Evolutionary conservation across 2,888 invertebrate species (phyloP), one percentile per base, ranked within the genome.

Genomic region (Proisotoma minuta): DNA sequence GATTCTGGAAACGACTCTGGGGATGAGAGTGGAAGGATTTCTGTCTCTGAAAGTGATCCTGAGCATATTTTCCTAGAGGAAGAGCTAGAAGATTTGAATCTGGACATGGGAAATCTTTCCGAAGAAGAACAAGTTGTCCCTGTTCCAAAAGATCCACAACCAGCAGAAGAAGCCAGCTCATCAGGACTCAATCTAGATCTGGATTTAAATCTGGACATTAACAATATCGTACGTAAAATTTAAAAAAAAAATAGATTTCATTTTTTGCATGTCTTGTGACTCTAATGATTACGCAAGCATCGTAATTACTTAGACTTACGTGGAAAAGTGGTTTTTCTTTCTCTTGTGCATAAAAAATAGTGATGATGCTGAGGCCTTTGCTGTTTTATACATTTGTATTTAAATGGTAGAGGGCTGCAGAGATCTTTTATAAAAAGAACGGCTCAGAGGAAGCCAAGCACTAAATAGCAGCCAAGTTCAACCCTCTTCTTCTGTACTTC

Each of bases 1-100:
- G 60, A 60, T 43, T 12, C 43, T 5, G 43, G 43, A 18, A 34
- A 8, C 29, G 56, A 61, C 28, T 57, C 56, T 1, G 50, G 50
- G 10, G 57, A 57, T 50, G 50, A 49, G 1, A 34, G 47, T 12
- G 59, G 39, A 20, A 39, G 57, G 5, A n/a, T 26, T 26, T 43
- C 54, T 12, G 40, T 22, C 3, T 39, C 47, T 12, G 57, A 57
- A 26, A 43, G 43, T 3, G 53, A 54, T 18, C 26, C 50, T 26
- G 39, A 39, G 15, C 12, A 23, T 12, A 20, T 12, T 20, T 3
- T 49, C 4, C 3, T 20, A 3, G 22, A 22, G 22, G 22, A 22
- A 3, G 24, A 5, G 15, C 15, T 52, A 2, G 28, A 10, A 12
- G 18, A 28, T 15, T 20, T 18, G 12, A 28, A 28, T 8, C 5